Conservation (phyloP, 92 coral and sea anemone genomes). For the Epizoanthus stellaris region DNA sequence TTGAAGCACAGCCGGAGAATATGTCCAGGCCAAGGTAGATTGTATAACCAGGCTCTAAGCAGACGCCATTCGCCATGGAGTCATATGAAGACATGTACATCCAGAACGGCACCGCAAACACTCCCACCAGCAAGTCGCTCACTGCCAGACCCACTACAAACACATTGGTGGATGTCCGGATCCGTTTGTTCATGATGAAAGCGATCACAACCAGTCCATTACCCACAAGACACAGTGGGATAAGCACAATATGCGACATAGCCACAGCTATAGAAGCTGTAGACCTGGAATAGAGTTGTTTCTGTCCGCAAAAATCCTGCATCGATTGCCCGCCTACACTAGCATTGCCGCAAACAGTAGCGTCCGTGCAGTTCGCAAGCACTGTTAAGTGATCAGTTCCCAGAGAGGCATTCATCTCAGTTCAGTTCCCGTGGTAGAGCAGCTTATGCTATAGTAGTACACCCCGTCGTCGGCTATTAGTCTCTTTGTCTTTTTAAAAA, state of each 20-base stretch:
- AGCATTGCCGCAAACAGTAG: neutral
- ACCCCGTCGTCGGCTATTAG: neutral
- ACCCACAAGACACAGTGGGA: constrained; percentile 77
- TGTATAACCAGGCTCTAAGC: constrained; percentile 55
- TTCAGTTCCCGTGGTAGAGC: neutral
- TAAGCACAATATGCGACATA: constrained; percentile 60
- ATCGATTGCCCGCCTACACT: neutral
- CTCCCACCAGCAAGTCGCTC: constrained; percentile 85
- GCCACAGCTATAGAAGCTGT: constrained; percentile 59
- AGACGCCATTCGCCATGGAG: constrained; percentile 44
- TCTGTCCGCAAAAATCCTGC: constrained; percentile 4
- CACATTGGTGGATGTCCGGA: constrained; percentile 86
- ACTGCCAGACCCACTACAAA: constrained; percentile 85
- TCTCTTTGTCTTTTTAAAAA: neutral
- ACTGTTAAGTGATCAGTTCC: constrained; percentile 8
- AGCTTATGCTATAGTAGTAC: neutral
- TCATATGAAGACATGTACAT: constrained; percentile 70
- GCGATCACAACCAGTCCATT: constrained; percentile 85
- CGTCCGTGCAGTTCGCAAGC: neutral
- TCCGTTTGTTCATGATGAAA: constrained; percentile 65
- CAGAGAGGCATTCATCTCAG: constrained; percentile 11
- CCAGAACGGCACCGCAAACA: constrained; percentile 87
- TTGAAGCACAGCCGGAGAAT: constrained; percentile 91
- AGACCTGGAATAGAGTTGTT: constrained; percentile 45
- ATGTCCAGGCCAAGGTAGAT: constrained; percentile 77